Evolutionary conservation across 2,797 vertebrate species (phyloP), one percentile per base, ranked within the genome.

Genomic region (Percopsis omiscomaycus): DNA sequence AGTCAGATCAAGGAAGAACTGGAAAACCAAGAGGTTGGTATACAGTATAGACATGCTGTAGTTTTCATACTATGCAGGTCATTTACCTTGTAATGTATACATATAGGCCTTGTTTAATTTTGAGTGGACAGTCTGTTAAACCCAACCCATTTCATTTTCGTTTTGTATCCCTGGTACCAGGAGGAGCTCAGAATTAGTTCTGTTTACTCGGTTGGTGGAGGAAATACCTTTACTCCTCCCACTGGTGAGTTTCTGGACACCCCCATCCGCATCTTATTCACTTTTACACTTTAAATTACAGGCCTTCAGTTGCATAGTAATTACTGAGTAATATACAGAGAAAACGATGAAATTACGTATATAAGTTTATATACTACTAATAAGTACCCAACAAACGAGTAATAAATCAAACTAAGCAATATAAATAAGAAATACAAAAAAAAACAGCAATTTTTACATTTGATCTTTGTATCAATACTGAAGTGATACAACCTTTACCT

Each of bases 171-270:
- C 37, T 42, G 37, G 37, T 42, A 42, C 37, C 73, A 92, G 92
- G 96, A 98, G 74, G 96, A 98, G 88, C 90, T 99, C 84, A 94
- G 95, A 89, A 99, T 99, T 88, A 98, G 97, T 86, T 92, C 91
- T 0, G 92, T 93, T 8, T 93, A 87, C 77, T 93, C 92, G 54
- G 90, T 93, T 4, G 83, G 91, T 71, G 92, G 91, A 78, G 88
- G 69, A 11, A 91, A 73, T 62, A 61, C 74, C 44, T 88, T 84
- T 50, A 70, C 68, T 6, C 48, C 86, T 0, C 88, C 91, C 14
- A 16, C 84, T 11, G 78, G 91, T 93, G 73, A 89, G 88, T 86
- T 59, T 13, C 22, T n/a, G 2, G 1, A 32, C 15, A 55, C 2
- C 49, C 0, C 22, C 67, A 5, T 44, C 44, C 1, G 8, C 5